These are phyloP conservation scores for Rhabdomys pumilio DNA, from an alignment of 2,797 vertebrate genomes.

Conservation along the genomic window DNA sequence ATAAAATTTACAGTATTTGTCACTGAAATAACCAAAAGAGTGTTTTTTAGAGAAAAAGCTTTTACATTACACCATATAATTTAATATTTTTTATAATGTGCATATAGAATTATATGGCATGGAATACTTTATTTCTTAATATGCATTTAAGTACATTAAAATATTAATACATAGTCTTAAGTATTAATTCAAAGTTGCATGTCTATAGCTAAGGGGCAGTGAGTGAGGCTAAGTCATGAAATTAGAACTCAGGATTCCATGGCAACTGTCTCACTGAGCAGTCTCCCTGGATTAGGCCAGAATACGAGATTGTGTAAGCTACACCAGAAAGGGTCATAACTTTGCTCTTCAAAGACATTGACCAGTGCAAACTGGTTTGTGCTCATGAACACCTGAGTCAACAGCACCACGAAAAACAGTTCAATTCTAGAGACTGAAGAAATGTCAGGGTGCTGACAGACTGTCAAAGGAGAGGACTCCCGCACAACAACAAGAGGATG, in stretches of 20 bases:
- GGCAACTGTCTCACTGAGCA: not conserved
- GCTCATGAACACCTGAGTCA: not conserved
- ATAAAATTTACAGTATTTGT: conserved; percentile 46
- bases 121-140: not conserved
- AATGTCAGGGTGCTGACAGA: conserved; percentile 18
- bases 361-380: not conserved
- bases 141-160: conserved; percentile 13
- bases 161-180: conserved; percentile 34
- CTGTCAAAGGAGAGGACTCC: not conserved
- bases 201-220: not conserved
- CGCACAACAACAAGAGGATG: not conserved
- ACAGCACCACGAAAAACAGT: not conserved
- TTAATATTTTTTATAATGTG: conserved; percentile 21
- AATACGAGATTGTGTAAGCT: not conserved
- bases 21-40: conserved; percentile 50
- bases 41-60: not conserved
- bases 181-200: conserved; percentile 27
- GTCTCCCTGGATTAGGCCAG: conserved; percentile 5
- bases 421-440: conserved; percentile 36
- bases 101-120: conserved; percentile 8
- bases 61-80: conserved; percentile 3
- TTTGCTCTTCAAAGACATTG: not conserved
- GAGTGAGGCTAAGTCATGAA: not conserved
- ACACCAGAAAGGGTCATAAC: not conserved
- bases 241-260: not conserved